phyloP scores from a whole-genome alignment of 2,888 invertebrate genomes.

The Harpalus rufipes region DNA sequence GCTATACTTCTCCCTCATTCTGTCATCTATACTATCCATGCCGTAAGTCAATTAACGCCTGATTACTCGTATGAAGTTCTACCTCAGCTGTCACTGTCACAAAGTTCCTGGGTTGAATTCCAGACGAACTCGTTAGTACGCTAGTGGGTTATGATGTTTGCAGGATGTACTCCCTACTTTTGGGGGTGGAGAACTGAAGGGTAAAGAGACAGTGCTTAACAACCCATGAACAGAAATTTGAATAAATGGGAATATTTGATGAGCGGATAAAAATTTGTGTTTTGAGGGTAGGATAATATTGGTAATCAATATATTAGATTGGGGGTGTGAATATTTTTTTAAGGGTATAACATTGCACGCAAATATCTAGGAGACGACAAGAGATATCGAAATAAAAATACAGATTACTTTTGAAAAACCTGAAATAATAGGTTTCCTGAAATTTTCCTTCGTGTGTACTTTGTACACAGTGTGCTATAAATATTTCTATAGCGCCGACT shows the following conservation, averaged over 20 bases:
- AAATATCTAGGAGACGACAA: too few species aligned
- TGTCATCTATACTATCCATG: constrained; percentile 24
- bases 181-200: constrained; percentile 12
- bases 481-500: too few species aligned
- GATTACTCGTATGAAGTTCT: constrained; percentile 63
- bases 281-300: constrained; percentile 7
- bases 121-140: constrained; percentile 59
- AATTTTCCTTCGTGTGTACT: too few species aligned
- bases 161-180: constrained; percentile 5
- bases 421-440: too few species aligned
- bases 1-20: background rate
- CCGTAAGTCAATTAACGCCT: constrained; percentile 60
- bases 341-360: too few species aligned
- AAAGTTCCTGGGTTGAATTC: constrained; percentile 45
- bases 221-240: constrained; percentile 41
- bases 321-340: too few species aligned
- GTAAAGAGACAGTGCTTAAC: constrained; percentile 38
- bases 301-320: constrained; percentile 10
- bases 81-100: constrained; percentile 48
- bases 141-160: constrained; percentile 37
- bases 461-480: too few species aligned
- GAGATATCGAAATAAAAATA: too few species aligned
- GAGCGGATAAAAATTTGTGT: constrained; percentile 22
- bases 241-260: constrained; percentile 52
- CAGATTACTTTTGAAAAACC: too few species aligned